Evolutionary conservation across 2,888 invertebrate genomes (phyloP).

Genomic region (Erynnis tages): DNA sequence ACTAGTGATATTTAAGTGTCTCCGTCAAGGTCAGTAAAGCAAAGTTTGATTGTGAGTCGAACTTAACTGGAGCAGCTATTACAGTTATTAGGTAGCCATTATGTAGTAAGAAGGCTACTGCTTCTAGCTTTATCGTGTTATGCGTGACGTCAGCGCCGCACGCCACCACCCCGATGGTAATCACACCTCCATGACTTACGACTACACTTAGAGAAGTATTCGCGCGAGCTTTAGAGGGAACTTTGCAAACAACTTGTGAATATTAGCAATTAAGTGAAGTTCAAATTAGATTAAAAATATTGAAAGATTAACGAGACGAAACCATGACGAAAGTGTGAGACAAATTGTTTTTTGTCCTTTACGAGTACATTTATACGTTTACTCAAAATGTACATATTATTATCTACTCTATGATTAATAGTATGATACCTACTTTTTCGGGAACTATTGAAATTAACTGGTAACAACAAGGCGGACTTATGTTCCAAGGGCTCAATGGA

Average conservation of each 20-base stretch:
- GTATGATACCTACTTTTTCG: too few species aligned
- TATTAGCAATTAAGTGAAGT: constrained; percentile 7
- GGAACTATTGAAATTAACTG: too few species aligned
- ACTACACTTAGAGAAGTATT: constrained; percentile 51
- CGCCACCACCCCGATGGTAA: constrained; percentile 57
- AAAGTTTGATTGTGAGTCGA: constrained; percentile 37
- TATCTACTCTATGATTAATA: too few species aligned
- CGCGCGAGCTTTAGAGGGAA: constrained; percentile 23
- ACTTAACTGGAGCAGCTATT: constrained; percentile 30
- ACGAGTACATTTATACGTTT: too few species aligned
- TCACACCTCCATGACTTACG: constrained; percentile 61
- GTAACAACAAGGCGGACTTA: too few species aligned
- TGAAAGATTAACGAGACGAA: too few species aligned
- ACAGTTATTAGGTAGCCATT: constrained; percentile 41
- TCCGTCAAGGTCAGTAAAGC: constrained; percentile 34
- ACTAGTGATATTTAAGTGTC: constrained; percentile 15
- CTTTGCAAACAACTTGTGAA: constrained; percentile 15
- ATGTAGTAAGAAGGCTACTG: constrained; percentile 35
- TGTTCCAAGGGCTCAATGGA: too few species aligned
- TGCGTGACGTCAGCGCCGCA: constrained; percentile 56
- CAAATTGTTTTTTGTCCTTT: too few species aligned
- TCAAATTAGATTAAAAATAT: too few species aligned
- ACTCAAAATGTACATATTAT: too few species aligned
- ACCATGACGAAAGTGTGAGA: too few species aligned
- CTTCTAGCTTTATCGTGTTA: constrained; percentile 35